Conservation (phyloP, 2,888 invertebrate species). For the Idaea biselata region DNA sequence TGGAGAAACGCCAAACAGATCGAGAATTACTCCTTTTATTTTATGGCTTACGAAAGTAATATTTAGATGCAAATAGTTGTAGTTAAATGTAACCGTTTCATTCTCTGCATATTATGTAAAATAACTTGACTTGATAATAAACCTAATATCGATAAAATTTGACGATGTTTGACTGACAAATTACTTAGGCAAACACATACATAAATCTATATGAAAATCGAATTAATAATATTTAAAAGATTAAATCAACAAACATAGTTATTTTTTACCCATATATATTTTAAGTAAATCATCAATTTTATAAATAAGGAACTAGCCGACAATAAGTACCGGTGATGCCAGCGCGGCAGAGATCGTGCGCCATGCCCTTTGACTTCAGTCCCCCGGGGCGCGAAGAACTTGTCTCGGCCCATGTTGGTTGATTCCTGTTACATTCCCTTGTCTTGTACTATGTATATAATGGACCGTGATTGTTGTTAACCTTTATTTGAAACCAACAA, state of each 20-base stretch:
- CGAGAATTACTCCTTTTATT: slow-evolving; percentile 14
- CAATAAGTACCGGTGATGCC: slow-evolving; percentile 40
- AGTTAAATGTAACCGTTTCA: background rate
- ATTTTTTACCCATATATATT: background rate
- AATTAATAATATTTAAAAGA: background rate
- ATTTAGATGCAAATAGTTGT: background rate
- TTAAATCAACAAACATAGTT: background rate
- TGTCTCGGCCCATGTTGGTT: slow-evolving; percentile 42
- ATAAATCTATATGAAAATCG: background rate
- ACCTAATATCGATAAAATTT: no score
- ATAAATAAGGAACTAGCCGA: slow-evolving; percentile 25
- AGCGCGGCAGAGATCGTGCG: slow-evolving; percentile 50
- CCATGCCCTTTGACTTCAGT: slow-evolving; percentile 55
- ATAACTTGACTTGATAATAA: no score
- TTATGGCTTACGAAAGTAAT: background rate
- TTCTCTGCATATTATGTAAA: no score
- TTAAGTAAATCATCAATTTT: slow-evolving; percentile 34
- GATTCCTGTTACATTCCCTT: slow-evolving; percentile 27
- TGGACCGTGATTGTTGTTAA: slow-evolving; percentile 22
- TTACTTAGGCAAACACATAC: background rate
- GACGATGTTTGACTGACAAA: background rate
- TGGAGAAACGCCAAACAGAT: slow-evolving; percentile 61
- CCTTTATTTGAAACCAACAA: slow-evolving; percentile 19
- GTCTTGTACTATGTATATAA: slow-evolving; percentile 20
- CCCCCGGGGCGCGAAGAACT: slow-evolving; percentile 50